phyloP scores from a whole-genome alignment of 35 echinoderm and acorn worm genomes.

The Anneissia japonica region DNA sequence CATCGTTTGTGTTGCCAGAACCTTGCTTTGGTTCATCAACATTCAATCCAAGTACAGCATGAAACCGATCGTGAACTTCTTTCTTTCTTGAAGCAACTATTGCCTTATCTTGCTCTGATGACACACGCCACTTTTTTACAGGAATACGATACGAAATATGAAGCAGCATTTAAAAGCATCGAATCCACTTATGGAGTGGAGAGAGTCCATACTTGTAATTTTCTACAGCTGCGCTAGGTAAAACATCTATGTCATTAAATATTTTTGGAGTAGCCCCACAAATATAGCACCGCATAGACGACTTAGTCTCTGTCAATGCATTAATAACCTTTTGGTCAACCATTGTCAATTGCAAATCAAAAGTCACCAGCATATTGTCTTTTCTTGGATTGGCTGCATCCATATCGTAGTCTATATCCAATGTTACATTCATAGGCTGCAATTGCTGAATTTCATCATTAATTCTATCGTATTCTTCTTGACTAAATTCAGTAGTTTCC shows the following conservation, averaged over 20 bases:
- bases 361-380: slow-evolving; percentile 17
- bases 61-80: slow-evolving; percentile 42
- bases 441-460: slow-evolving; percentile 18
- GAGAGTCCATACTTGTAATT: slow-evolving; percentile 25
- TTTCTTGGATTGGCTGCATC: slow-evolving; percentile 16
- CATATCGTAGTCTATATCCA: slow-evolving; percentile 31
- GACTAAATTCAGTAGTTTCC: slow-evolving; percentile 28
- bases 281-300: slow-evolving; percentile 51
- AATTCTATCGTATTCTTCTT: neutral
- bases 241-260: slow-evolving; percentile 32
- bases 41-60: slow-evolving; percentile 41
- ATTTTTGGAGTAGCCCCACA: slow-evolving; percentile 34
- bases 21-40: slow-evolving; percentile 57
- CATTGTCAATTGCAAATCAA: slow-evolving; percentile 41
- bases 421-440: slow-evolving; percentile 20
- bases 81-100: slow-evolving; percentile 25
- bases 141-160: slow-evolving; percentile 42
- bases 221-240: slow-evolving; percentile 14
- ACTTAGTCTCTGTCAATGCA: slow-evolving; percentile 45
- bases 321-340: slow-evolving; percentile 63
- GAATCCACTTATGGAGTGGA: slow-evolving; percentile 30
- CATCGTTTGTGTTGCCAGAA: slow-evolving; percentile 53
- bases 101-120: slow-evolving; percentile 16
- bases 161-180: slow-evolving; percentile 52
- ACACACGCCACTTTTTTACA: slow-evolving; percentile 37